Evolutionary conservation across 92 coral and sea anemone genomes (phyloP).

Genomic region (Nematostella vectensis): DNA sequence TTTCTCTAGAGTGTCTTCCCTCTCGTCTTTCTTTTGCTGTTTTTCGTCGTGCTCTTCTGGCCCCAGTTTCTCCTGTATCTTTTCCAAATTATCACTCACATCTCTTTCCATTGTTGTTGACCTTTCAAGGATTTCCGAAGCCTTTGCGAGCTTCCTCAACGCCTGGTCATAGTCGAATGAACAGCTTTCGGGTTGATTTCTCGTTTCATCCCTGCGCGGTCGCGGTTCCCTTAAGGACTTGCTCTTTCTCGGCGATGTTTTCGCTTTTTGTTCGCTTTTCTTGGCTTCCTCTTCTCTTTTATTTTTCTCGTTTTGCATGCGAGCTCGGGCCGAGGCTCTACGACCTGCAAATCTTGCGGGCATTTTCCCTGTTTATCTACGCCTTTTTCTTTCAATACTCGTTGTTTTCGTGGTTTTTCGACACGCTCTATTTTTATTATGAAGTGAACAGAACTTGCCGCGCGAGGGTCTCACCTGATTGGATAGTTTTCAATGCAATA

Average conservation of each 20-base stretch:
- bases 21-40: neutral
- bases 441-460: too few relatives aligned
- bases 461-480: too few relatives aligned
- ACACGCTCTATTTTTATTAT: too few relatives aligned
- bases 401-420: too few relatives aligned
- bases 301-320: neutral
- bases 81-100: slow-evolving; percentile 38
- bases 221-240: neutral
- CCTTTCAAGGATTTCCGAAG: slow-evolving; percentile 56
- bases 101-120: slow-evolving; percentile 52
- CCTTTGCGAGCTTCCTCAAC: slow-evolving; percentile 40
- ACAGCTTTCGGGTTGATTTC: too few relatives aligned
- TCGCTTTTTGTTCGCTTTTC: too few relatives aligned
- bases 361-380: too few relatives aligned
- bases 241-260: neutral
- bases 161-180: slow-evolving; percentile 48
- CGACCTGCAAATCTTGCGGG: slow-evolving; percentile 34
- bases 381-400: too few relatives aligned
- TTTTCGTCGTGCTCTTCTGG: slow-evolving; percentile 1
- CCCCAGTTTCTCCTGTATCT: slow-evolving; percentile 33
- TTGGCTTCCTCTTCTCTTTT: too few relatives aligned
- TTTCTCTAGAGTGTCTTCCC: too few relatives aligned
- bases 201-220: neutral
- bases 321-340: neutral
- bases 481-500: too few relatives aligned